A percentile compares a stretch with the other conserved stretches of the same genome.
These are phyloP conservation scores for Probosciger aterrimus DNA, from an alignment of 2,113 vertebrate genomes.

Conservation along the genomic window DNA sequence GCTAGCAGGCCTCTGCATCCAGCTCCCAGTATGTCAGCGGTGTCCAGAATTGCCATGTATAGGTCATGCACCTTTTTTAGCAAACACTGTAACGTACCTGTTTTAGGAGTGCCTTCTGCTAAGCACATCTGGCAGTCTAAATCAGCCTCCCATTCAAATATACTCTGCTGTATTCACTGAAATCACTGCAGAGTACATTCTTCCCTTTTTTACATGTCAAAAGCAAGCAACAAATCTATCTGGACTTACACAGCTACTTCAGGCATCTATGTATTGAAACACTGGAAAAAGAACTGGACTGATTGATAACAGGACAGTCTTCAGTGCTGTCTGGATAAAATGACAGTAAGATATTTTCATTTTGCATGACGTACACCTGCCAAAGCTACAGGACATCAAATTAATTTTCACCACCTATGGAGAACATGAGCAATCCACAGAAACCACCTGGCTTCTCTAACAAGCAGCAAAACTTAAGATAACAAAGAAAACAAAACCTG, in stretches of 20 bases:
- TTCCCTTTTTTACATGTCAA: neutral
- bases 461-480: neutral
- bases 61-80: neutral
- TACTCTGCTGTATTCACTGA: neutral
- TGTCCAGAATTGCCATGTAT: neutral
- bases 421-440: neutral
- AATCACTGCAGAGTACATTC: neutral
- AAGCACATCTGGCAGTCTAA: neutral
- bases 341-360: neutral
- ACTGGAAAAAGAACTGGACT: neutral
- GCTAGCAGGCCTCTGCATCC: neutral
- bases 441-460: neutral
- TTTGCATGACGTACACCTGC: neutral
- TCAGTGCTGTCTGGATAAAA: neutral
- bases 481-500: neutral
- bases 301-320: neutral
- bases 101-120: neutral
- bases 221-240: neutral
- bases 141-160: neutral
- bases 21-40: neutral
- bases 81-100: neutral
- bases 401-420: neutral
- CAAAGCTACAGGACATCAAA: constrained; percentile 16
- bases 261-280: neutral
- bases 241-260: neutral